Evolutionary conservation across 1,140 invertebrate genomes (phyloP), one percentile per base, ranked within the genome.

Genomic region (Calosoma granatense): DNA sequence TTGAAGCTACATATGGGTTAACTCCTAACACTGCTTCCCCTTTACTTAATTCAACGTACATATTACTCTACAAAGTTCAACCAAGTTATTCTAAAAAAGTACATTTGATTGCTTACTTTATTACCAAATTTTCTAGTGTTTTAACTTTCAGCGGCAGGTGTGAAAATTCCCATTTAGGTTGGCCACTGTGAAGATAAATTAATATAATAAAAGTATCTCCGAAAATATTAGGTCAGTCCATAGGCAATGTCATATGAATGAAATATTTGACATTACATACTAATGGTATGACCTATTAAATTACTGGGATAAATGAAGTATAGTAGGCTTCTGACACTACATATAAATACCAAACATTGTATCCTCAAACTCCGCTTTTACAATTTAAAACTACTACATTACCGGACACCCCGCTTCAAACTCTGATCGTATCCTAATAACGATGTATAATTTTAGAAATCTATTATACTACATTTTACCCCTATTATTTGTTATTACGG

Each of bases 81-180:
- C 39, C 54, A 22, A 53, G 52, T 59, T 53, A 41, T 26, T 41
- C 52, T 57, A n/a, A n/a, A n/a, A n/a, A n/a, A n/a, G n/a, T n/a
- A n/a, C n/a, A n/a, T n/a, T n/a, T n/a, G n/a, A n/a, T 55, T 21
- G 21, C 15, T n/a, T 19, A 63, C 51, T 54, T 26, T 57, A 57
- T 78, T 79, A 91, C 87, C 76, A 93, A 73, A 72, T 91, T 83
- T 61, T 82, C 76, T 1, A 95, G 75, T 59, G 83, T 85, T 72
- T 92, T 94, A 0, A 93, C 86, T 74, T 85, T 84, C 41, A 95
- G 70, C 23, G 90, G 87, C 64, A 94, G 81, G 67, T 92, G 88
- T 56, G 89, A 85, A 61, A 94, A 90, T 65, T 94, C 90, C 88
- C 90, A 93, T 67, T 83, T 81, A 2, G 83, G 80, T 67, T 81